Evolutionary conservation across 2,888 invertebrate species (phyloP), one percentile per base, ranked within the genome.

Genomic region (Petrophora chlorosata): DNA sequence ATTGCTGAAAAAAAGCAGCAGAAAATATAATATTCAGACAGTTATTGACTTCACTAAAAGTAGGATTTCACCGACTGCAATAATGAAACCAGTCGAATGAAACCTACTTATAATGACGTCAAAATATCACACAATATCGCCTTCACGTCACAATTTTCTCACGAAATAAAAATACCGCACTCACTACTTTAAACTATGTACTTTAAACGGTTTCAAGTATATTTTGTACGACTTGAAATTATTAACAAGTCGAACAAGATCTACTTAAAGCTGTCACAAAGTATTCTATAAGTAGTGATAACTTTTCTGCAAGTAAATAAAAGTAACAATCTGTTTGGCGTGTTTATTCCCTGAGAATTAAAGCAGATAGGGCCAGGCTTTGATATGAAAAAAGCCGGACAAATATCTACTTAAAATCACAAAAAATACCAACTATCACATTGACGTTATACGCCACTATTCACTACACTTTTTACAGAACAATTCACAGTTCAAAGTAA

Each of bases 371-470:
- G 35, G 43, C 5, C 36, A 29, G 55, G 53, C 47, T 62, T 65
- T 36, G 14, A 41, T 17, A 0, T 13, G 0, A 42, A 56, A 51
- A 42, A 70, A 66, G 54, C 51, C 62, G 59, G 55, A 59, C 61
- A 58, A 50, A 52, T 49, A 53, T 59, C 70, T 75, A 65, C 70
- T 74, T 73, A 68, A 36, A 61, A 35, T 57, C 46, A 61, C 47
- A 39, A 13, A 41, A 61, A 60, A 51, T 2, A 9, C 19, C 1
- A 4, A 19, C 4, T 1, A 19, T 19, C 1, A 19, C 7, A 19
- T 1, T 7, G n/a, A n/a, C n/a, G n/a, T n/a, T n/a, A n/a, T n/a
- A n/a, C n/a, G n/a, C n/a, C n/a, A n/a, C n/a, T n/a, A n/a, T n/a
- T n/a, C n/a, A n/a, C n/a, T n/a, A n/a, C n/a, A n/a, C n/a, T n/a